Percentiles rank a stretch among this genome's conserved stretches.
These are phyloP conservation scores for Habroteleia sp. DNA, from an alignment of 2,888 invertebrate species.

Conservation along the genomic window DNA sequence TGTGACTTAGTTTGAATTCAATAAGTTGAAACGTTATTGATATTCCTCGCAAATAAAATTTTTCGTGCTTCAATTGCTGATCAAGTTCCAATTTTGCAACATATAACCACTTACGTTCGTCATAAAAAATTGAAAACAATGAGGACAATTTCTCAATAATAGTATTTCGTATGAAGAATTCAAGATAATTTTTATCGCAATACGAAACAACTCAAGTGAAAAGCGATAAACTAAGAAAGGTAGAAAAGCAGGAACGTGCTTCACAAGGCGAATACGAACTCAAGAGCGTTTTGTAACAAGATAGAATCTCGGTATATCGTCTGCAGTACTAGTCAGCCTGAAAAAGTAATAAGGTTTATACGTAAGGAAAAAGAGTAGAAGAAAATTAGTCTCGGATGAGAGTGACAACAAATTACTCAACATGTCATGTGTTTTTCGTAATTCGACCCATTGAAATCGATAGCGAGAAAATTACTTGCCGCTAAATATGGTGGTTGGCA, in stretches of 20 bases:
- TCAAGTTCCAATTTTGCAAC: constrained; percentile 35
- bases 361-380: constrained; percentile 42
- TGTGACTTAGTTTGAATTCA: constrained; percentile 6
- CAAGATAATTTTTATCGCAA: constrained; percentile 62
- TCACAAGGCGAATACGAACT: constrained; percentile 58
- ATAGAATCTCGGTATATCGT: constrained; percentile 69
- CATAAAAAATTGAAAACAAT: constrained; percentile 50
- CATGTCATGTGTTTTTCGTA: constrained; percentile 42
- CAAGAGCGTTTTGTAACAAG: constrained; percentile 71
- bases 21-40: too few species aligned
- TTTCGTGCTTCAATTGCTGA: constrained; percentile 21
- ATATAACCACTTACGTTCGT: constrained; percentile 23
- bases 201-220: constrained; percentile 61
- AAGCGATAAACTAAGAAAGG: constrained; percentile 63
- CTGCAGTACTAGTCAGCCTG: constrained; percentile 66
- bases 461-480: too few species aligned
- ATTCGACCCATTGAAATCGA: too few species aligned
- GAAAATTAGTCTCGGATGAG: constrained; percentile 46
- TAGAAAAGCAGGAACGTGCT: constrained; percentile 60
- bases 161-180: constrained; percentile 58
- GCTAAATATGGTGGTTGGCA: too few species aligned
- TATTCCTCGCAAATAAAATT: constrained; percentile 14
- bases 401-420: constrained; percentile 46
- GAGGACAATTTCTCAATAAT: constrained; percentile 52
- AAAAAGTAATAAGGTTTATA: constrained; percentile 71